Base-by-base conservation (phyloP, 2,113 vertebrate species). In the Psammodynastes pulverulentus region DNA sequence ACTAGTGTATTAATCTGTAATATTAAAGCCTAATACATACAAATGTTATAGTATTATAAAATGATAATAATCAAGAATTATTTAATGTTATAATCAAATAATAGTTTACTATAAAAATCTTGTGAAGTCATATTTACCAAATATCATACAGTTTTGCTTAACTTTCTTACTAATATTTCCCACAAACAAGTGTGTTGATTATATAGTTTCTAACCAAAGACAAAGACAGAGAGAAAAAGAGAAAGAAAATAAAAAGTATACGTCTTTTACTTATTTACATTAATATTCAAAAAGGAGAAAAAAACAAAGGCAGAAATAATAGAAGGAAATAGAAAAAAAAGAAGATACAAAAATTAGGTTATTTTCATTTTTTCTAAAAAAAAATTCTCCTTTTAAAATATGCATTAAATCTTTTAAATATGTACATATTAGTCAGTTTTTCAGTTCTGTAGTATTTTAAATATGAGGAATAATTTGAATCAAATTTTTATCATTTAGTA, bases 51-150 rank as follows among this genome's bases (percentile, higher is more conserved):
- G 17, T n/a, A 89, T 26, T 87, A 89, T 86, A 88, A 67, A 52
- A 29, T 85, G 24, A 45, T 8, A 29, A 92, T 12, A 4, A 13
- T 4, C 87, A 19, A 0, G 24, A 24, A 51, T 39, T 43, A 52
- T 79, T 92, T 79, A 29, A 53, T 53, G 79, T 29, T n/a, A n/a
- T 13, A 79, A 43, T 39, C 17, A 79, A 17, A 45, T 15, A 79
- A 43, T 21, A 29, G 21, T 10, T 58, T 79, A 26, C 34, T 62
- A 53, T 26, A 88, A 9, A 46, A 88, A 53, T 34, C 34, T 88
- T 72, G 4, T 53, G 84, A 94, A 91, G 92, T 53, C 48, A 39
- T 92, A 93, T 94, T 91, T 85, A 90, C 94, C 94, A 93, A 94
- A 91, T 94, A 52, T 89, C 72, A 79, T 92, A 21, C 17, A 34